These are phyloP conservation scores for Epinephelus cyanopodus DNA, from an alignment of 2,113 vertebrate genomes.

Conservation along the genomic window DNA sequence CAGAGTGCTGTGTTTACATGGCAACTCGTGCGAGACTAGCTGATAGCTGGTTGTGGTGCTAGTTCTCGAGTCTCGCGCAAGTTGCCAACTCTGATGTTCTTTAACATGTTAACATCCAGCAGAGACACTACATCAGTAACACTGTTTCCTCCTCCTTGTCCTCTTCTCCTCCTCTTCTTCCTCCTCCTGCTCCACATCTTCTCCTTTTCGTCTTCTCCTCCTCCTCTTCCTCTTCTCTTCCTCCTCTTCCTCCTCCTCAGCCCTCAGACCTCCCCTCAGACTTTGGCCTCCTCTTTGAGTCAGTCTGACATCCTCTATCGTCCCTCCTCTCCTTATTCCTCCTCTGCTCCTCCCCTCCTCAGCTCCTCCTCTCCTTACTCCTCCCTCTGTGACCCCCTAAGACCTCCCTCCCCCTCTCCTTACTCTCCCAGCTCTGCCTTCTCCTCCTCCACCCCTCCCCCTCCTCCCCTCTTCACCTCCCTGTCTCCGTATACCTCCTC, in stretches of 20 bases:
- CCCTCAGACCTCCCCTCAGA: slow-evolving; percentile 57
- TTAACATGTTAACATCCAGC: too few species aligned
- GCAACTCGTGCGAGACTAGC: too few species aligned
- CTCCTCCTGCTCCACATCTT: too few species aligned
- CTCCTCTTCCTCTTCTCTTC: not conserved
- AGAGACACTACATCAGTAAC: too few species aligned
- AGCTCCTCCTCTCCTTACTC: slow-evolving; percentile 13
- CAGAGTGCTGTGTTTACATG: too few species aligned
- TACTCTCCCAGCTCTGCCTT: not conserved
- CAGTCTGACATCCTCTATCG: slow-evolving; percentile 40
- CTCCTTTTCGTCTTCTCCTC: too few species aligned
- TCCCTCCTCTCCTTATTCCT: slow-evolving; percentile 45
- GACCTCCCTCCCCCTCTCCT: slow-evolving; percentile 8
- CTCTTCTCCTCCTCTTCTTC: not conserved
- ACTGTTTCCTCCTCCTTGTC: too few species aligned
- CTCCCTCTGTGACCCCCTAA: slow-evolving; percentile 19
- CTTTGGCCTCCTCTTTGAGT: slow-evolving; percentile 39
- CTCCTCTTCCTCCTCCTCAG: slow-evolving; percentile 18
- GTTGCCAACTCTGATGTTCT: too few species aligned
- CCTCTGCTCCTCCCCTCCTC: slow-evolving; percentile 9
- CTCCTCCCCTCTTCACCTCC: slow-evolving; percentile 8
- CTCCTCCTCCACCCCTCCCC: not conserved
- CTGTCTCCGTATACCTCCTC: slow-evolving; percentile 15
- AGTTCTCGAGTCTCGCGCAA: too few species aligned
- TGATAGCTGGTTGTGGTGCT: too few species aligned